Conservation (phyloP, 2,797 vertebrate species). For the Furcifer pardalis region DNA sequence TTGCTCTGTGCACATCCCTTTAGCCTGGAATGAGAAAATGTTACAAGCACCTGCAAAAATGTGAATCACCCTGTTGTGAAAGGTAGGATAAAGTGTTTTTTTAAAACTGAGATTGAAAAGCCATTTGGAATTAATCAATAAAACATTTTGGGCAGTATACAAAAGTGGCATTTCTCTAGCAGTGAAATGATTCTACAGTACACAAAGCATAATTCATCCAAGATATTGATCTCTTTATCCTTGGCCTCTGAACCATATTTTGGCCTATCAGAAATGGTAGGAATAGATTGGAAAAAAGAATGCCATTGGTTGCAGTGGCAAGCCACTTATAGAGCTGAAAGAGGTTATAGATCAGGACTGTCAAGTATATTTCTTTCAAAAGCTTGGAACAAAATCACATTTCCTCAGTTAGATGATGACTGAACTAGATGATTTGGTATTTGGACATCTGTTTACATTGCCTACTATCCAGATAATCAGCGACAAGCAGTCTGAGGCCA, state of each 20-base stretch:
- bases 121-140: conserved; percentile 21
- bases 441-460: conserved; percentile 7
- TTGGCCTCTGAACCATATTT: conserved; percentile 12
- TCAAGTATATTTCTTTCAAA: neutral
- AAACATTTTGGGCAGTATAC: neutral
- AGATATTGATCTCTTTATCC: conserved; percentile 6
- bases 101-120: neutral
- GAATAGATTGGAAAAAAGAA: neutral
- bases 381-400: neutral
- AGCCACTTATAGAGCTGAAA: neutral
- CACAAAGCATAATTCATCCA: conserved; percentile 7
- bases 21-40: neutral
- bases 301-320: neutral
- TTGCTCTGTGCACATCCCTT: neutral
- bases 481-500: neutral
- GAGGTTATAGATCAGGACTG: conserved; percentile 10
- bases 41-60: neutral
- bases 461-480: neutral
- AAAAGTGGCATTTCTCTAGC: conserved; percentile 5
- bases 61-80: neutral
- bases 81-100: neutral
- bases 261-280: neutral
- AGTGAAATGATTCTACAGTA: neutral
- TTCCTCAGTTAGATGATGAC: conserved; percentile 4
- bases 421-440: conserved; percentile 6